phyloP scores from a whole-genome alignment of 2,888 invertebrate species.

The Agrochola macilenta region DNA sequence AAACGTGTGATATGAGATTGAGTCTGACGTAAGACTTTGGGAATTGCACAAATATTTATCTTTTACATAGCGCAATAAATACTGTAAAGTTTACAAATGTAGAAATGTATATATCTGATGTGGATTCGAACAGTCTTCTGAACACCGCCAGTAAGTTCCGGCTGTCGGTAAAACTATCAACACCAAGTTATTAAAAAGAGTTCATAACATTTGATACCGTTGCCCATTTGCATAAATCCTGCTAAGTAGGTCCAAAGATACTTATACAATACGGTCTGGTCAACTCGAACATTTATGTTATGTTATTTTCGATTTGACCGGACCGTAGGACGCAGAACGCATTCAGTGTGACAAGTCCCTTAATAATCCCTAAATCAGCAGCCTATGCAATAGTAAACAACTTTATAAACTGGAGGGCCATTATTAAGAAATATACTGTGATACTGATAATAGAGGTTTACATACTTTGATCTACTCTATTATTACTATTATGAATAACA shows the following conservation, averaged over 20 bases:
- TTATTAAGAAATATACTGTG: conserved; percentile 23
- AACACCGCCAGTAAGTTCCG: conserved; percentile 8
- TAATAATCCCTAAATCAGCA: conserved; percentile 14
- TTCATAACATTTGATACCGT: conserved; percentile 23
- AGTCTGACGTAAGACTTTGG: conserved; percentile 53
- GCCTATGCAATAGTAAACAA: conserved; percentile 31
- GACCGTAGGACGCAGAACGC: no score
- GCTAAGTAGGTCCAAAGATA: conserved; percentile 22
- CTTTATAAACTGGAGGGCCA: conserved; percentile 52
- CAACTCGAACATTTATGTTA: no score
- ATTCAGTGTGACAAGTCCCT: no score
- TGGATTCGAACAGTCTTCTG: conserved; percentile 51
- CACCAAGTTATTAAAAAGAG: conserved; percentile 25
- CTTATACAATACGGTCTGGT: conserved; percentile 20
- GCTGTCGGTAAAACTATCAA: conserved; percentile 5
- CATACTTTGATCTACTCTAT: conserved; percentile 35
- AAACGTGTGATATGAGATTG: conserved; percentile 64
- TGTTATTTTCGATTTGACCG: no score
- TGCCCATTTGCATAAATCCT: conserved; percentile 18
- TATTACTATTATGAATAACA: conserved; percentile 45
- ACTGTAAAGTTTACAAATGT: conserved; percentile 55
- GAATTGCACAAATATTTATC: conserved; percentile 50
- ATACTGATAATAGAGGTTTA: conserved; percentile 21
- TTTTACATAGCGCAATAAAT: conserved; percentile 52
- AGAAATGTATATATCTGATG: conserved; percentile 59